Conservation (phyloP, 2,113 vertebrate species). For the Atractosteus spatula region DNA sequence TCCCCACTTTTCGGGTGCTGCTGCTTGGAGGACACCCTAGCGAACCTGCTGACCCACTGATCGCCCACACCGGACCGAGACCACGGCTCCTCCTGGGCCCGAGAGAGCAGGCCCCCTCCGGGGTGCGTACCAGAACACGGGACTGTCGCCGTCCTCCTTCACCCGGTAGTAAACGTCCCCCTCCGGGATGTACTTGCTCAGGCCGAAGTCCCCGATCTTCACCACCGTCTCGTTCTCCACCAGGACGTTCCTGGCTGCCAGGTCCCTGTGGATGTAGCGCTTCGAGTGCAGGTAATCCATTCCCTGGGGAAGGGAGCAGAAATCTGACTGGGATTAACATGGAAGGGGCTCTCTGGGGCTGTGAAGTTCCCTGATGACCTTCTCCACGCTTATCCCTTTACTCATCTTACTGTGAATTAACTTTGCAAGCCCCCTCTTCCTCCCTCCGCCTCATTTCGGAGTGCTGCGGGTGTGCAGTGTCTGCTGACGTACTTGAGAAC, state of each 20-base stretch:
- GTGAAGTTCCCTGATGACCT: too few relatives aligned
- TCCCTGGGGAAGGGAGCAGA: slow-evolving; percentile 62
- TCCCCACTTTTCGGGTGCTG: too few relatives aligned
- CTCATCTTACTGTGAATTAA: too few relatives aligned
- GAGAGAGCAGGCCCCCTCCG: background rate
- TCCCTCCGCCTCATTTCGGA: too few relatives aligned
- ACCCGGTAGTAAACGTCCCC: slow-evolving; percentile 83
- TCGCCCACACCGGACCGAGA: too few relatives aligned
- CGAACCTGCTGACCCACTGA: too few relatives aligned
- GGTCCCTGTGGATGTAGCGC: slow-evolving; percentile 84
- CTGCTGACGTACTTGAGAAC: too few relatives aligned
- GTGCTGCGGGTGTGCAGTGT: too few relatives aligned
- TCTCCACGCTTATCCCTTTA: too few relatives aligned
- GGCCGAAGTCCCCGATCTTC: slow-evolving; percentile 90
- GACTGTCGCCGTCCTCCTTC: slow-evolving; percentile 83
- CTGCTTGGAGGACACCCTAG: too few relatives aligned
- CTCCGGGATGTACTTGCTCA: slow-evolving; percentile 87
- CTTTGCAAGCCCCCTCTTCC: too few relatives aligned
- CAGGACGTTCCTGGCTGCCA: slow-evolving; percentile 86
- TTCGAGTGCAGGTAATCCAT: slow-evolving; percentile 87
- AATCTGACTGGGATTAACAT: background rate
- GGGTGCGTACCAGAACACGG: slow-evolving; percentile 81
- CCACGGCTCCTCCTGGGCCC: background rate
- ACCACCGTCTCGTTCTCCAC: slow-evolving; percentile 81
- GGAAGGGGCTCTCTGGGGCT: too few relatives aligned